These are phyloP conservation scores for Halcyon leucocephala DNA, from an alignment of 2,797 vertebrate genomes.

Conservation along the genomic window DNA sequence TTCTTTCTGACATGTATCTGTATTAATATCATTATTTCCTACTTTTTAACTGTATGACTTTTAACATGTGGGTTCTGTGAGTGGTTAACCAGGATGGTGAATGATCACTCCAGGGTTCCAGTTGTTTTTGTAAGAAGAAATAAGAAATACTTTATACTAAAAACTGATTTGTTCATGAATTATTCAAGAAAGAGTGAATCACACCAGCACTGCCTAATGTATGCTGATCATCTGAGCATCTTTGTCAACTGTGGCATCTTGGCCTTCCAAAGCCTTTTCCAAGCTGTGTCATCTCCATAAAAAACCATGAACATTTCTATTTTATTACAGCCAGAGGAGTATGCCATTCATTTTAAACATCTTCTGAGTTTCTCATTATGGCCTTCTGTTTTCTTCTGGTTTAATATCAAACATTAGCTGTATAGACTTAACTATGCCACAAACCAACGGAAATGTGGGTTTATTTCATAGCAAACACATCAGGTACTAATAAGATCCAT, in stretches of 20 bases:
- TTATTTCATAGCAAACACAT: not conserved
- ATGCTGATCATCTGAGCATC: not conserved
- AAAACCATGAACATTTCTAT: not conserved
- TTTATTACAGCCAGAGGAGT: not conserved
- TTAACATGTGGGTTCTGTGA: not conserved
- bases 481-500: not conserved
- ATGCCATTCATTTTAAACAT: not conserved
- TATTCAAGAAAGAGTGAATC: not conserved
- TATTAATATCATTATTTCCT: not conserved
- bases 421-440: not conserved
- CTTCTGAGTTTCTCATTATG: not conserved
- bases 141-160: not conserved
- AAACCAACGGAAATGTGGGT: accelerated
- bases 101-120: not conserved
- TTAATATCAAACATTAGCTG: not conserved
- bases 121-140: not conserved
- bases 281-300: not conserved
- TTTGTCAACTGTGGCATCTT: not conserved
- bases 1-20: not conserved
- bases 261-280: not conserved
- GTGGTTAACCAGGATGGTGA: not conserved
- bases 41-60: not conserved
- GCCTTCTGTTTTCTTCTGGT: not conserved
- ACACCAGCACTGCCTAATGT: not conserved
- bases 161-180: not conserved